These are phyloP conservation scores for Microctonus hyperodae DNA, from an alignment of 2,888 invertebrate species.

Conservation along the genomic window DNA sequence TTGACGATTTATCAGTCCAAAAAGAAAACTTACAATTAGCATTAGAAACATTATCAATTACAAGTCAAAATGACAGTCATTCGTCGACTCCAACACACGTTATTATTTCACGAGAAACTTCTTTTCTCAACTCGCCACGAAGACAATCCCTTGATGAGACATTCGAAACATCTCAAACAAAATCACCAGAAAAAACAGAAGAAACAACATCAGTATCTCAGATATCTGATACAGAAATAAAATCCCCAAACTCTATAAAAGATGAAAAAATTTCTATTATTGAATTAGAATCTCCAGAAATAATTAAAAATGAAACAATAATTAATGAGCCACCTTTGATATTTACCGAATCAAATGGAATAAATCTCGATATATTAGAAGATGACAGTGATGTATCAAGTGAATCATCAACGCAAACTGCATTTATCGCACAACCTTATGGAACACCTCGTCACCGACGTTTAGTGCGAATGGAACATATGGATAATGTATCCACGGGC, in stretches of 20 bases:
- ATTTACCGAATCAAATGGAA: neutral
- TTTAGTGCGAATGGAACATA: conserved; percentile 25
- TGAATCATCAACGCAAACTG: conserved; percentile 57
- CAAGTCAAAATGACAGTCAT: conserved; percentile 1
- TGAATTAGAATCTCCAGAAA: neutral
- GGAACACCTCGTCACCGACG: conserved; percentile 51
- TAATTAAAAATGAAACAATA: neutral
- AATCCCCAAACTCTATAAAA: neutral
- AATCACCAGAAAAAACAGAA: neutral
- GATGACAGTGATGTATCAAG: conserved; percentile 55
- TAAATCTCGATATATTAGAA: conserved; percentile 35
- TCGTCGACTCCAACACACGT: conserved; percentile 13
- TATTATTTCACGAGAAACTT: conserved; percentile 26
- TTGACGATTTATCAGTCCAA: neutral
- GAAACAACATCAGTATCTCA: neutral
- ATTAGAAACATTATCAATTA: neutral
- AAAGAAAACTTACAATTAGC: neutral
- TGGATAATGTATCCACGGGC: conserved; percentile 5
- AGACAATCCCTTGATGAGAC: neutral
- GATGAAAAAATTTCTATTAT: conserved; percentile 14
- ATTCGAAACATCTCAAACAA: neutral
- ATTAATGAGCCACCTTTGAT: neutral
- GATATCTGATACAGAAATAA: neutral
- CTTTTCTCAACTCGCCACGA: conserved; percentile 28
- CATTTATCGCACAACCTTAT: conserved; percentile 53